Evolutionary conservation across 1,140 invertebrate species (phyloP).

Genomic region (Callitettix versicolor): DNA sequence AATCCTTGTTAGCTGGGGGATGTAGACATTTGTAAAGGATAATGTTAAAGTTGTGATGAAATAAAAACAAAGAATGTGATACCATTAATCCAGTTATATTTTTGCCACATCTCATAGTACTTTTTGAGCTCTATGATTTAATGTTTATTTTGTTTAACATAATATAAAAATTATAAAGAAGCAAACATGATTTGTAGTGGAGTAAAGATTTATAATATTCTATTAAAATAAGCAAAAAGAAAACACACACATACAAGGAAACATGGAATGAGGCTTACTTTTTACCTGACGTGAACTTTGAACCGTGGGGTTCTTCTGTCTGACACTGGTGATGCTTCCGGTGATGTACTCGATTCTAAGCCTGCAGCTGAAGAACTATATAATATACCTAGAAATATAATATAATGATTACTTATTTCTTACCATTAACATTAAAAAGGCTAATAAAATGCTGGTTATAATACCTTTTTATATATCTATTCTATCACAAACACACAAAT

Average conservation of each 20-base stretch:
- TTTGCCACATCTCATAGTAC: too few relatives aligned
- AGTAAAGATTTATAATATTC: neutral
- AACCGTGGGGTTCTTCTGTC: conserved; percentile 20
- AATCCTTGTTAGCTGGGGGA: too few relatives aligned
- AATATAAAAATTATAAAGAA: neutral
- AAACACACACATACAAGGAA: neutral
- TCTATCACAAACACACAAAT: neutral
- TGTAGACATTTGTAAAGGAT: too few relatives aligned
- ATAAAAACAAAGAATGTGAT: too few relatives aligned
- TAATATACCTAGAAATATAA: conserved; percentile 11
- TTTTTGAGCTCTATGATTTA: neutral
- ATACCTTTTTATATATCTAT: neutral
- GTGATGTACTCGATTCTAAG: conserved; percentile 24
- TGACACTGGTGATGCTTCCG: conserved; percentile 21
- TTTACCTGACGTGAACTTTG: conserved; percentile 26
- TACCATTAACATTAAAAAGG: conserved; percentile 3
- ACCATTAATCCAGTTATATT: too few relatives aligned
- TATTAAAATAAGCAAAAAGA: neutral
- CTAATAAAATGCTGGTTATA: neutral
- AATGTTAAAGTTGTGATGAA: too few relatives aligned
- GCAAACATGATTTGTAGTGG: neutral
- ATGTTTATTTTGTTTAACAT: neutral
- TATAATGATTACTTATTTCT: neutral
- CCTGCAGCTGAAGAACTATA: conserved; percentile 13
- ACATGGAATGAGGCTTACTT: conserved; percentile 19